A percentile compares a stretch with the other conserved stretches of the same genome.
phyloP scores from a whole-genome alignment of 2,888 invertebrate species.

The Scaptomyza flava region DNA sequence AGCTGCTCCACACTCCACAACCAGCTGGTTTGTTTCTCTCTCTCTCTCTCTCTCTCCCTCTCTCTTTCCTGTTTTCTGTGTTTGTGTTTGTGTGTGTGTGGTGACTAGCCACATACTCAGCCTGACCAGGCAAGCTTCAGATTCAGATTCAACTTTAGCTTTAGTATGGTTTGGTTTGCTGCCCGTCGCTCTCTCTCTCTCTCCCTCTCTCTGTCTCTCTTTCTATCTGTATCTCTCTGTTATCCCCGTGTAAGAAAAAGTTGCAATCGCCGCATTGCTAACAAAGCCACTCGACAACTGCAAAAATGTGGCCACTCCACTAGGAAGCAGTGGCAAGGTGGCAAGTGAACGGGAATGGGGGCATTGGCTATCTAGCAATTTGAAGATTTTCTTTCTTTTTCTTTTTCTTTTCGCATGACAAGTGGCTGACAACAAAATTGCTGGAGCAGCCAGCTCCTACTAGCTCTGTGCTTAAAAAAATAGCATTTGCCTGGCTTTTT shows the following conservation, averaged over 20 bases:
- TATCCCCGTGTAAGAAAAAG: conserved; percentile 52
- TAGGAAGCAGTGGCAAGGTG: conserved; percentile 24
- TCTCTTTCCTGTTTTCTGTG: neutral
- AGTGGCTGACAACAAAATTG: conserved; percentile 64
- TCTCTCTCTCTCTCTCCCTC: neutral
- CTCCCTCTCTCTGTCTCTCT: conserved; percentile 13
- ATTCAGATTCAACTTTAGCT: conserved; percentile 19
- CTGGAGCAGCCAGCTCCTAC: conserved; percentile 36
- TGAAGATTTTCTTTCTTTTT: conserved; percentile 50
- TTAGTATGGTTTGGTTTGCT: conserved; percentile 7
- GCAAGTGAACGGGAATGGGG: neutral
- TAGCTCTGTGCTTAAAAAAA: conserved; percentile 35
- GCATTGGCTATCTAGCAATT: conserved; percentile 67
- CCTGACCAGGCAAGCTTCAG: conserved; percentile 5
- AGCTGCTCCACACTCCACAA: conserved; percentile 35
- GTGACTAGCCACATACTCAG: conserved; percentile 1
- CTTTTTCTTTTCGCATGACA: conserved; percentile 63
- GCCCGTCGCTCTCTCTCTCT: conserved; percentile 15
- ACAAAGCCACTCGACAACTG: conserved; percentile 76
- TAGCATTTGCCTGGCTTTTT: conserved; percentile 9
- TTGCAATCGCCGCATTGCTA: conserved; percentile 62
- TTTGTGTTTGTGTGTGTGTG: neutral
- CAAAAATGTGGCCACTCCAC: conserved; percentile 66
- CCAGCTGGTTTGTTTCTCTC: conserved; percentile 33
- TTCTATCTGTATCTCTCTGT: neutral